phyloP scores from a whole-genome alignment of 2,888 invertebrate genomes.

The Aradus depressus region DNA sequence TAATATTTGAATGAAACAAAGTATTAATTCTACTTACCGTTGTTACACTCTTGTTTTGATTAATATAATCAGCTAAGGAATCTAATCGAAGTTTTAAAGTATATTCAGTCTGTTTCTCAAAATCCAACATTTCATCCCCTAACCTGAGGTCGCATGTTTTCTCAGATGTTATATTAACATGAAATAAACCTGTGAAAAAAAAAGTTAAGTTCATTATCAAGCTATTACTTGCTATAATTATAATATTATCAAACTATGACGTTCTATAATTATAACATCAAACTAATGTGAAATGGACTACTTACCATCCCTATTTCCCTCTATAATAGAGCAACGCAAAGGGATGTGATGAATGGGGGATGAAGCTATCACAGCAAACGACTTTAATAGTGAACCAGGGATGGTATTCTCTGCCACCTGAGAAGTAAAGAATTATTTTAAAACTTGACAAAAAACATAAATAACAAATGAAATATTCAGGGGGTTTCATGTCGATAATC shows the following conservation, averaged over 20 bases:
- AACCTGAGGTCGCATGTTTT: slow-evolving; percentile 72
- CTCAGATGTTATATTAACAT: slow-evolving; percentile 60
- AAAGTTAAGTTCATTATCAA: not conserved
- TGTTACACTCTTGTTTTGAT: slow-evolving; percentile 61
- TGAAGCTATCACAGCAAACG: slow-evolving; percentile 61
- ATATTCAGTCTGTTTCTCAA: slow-evolving; percentile 62
- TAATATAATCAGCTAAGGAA: slow-evolving; percentile 68
- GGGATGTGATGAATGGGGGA: slow-evolving; percentile 46
- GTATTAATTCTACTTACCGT: slow-evolving; percentile 4
- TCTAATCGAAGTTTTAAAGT: slow-evolving; percentile 63
- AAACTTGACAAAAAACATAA: too few relatives aligned
- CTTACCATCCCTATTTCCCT: slow-evolving; percentile 62
- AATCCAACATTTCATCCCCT: slow-evolving; percentile 59
- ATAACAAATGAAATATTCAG: too few relatives aligned
- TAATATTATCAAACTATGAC: not conserved
- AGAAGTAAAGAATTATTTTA: too few relatives aligned
- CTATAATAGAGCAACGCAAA: slow-evolving; percentile 65
- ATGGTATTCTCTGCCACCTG: slow-evolving; percentile 62
- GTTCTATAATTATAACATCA: not conserved
- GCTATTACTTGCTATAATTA: not conserved
- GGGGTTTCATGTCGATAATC: too few relatives aligned
- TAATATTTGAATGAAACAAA: not conserved
- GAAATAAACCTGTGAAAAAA: slow-evolving; percentile 51
- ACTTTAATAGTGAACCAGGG: slow-evolving; percentile 54
- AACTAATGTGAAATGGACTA: not conserved